Base-by-base conservation (phyloP, 92 coral and sea anemone species). In the Porites divaricata region DNA sequence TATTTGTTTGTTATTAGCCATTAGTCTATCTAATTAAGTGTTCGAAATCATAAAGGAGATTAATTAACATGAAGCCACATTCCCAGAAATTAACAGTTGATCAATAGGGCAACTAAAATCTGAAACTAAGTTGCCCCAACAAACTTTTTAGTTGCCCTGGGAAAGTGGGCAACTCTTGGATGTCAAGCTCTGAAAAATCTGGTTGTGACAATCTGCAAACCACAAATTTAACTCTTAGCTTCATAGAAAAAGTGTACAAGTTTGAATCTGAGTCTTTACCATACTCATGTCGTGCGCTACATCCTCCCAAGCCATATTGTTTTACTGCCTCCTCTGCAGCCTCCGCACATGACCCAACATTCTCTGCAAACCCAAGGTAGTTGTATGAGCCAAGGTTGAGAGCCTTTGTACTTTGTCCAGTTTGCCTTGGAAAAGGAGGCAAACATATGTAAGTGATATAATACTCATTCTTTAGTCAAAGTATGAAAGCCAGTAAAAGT, bases 351-450 rank as follows among this genome's bases (percentile, higher is more conserved):
- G 95, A 94, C 1, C 99, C 99, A 78, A 91, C 90, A 85, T 94
- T 92, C 76, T 92, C 98, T 52, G 99, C 98, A 93, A 96, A 96
- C 8, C 99, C 99, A 69, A 96, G 91, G 72, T 96, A 96, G 78
- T 96, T 96, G 78, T 96, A 96, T 13, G 99, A 96, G 8, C 99
- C 99, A 73, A 96, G 95, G 63, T 96, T 96, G 16, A 96, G 85
- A 16, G 93, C 95, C 70, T 83, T 91, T 64, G 83, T 81, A 1
- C 79, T 80, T 28, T 88, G 78, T 20, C 92, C 95, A 77, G 78
- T 71, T 10, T 87, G 79, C 78, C 98, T 96, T 21, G 49, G 59
- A 41, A 28, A 52, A 25, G 21, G 13, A 66, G 25, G 58, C 21
- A 51, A 66, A 66, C 25, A 66, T 35, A 5, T 22, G 17, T 66